Base-by-base conservation (phyloP, 2,797 vertebrate genomes). In the Xyrichtys novacula region DNA sequence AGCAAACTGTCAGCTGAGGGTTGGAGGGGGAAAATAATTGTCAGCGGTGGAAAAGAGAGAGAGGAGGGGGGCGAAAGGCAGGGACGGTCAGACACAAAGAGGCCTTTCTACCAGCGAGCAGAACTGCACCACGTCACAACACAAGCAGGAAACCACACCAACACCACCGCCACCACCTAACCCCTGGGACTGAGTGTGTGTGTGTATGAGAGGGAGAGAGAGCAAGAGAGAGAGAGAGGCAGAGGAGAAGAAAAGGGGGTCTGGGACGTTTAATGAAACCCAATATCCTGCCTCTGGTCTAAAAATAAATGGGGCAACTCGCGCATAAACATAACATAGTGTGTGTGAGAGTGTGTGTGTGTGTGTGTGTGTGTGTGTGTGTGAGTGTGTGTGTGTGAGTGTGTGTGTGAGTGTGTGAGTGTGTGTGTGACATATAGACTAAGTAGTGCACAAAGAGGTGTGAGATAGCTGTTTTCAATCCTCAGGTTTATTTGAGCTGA, bases 281-380 rank as follows among this genome's bases (percentile, higher is more conserved):
- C 71, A 91, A 90, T 89, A 89, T 85, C 65, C 82, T 84, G 75
- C 76, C 65, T 76, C 65, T 79, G 48, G 80, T 89, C 91, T 94
- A 93, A 94, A 94, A 95, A 95, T 94, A 93, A 89, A 91, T 82
- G 78, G 17, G 61, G 47, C 66, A 78, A 81, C 52, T 49, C 71
- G 80, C 66, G 80, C 63, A 80, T 76, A 89, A 88, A 91, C 78
- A 90, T 71, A 67, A 56, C 46, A 11, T 62, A 63, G 66, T 8
- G 8, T 54, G 31, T 63, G 65, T 79, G 58, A 55, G 68, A 55
- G 11, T 56, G 49, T 5, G 3, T 47, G 12, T 11, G 11, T 16
- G 40, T 44, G 46, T 55, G 62, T 29, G 44, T 47, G 48, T 67
- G 56, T 60, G 55, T 34, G 43, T 50, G 44, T 31, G 29, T 52